These are phyloP conservation scores for Lepisosteus oculatus DNA, from an alignment of 2,113 vertebrate genomes.

Conservation along the genomic window DNA sequence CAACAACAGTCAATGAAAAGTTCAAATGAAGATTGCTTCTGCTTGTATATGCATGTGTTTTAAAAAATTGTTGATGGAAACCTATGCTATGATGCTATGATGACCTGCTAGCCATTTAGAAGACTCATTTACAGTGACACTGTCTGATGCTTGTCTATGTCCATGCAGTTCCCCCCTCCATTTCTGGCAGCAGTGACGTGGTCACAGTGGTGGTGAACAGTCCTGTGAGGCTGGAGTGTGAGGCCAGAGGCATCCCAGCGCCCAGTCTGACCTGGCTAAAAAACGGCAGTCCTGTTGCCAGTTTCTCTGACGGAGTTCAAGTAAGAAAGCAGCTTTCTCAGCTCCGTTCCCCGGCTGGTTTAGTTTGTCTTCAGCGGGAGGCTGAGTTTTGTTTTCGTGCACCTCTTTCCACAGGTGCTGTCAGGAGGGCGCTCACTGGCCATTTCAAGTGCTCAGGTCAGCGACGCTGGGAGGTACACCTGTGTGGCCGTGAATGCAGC, in stretches of 20 bases:
- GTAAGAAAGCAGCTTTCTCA: conserved; percentile 43
- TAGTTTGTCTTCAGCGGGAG: not conserved
- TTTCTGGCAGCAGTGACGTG: conserved; percentile 73
- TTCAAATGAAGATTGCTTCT: too few relatives aligned
- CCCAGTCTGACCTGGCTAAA: conserved; percentile 94
- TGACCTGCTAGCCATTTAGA: too few relatives aligned
- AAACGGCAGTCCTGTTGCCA: conserved; percentile 89
- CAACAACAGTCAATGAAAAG: too few relatives aligned
- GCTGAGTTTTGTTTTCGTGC: not conserved
- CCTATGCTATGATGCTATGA: too few relatives aligned
- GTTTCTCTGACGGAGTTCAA: conserved; percentile 81
- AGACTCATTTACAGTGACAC: not conserved
- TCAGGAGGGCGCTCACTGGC: conserved; percentile 79
- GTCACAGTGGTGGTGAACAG: conserved; percentile 87
- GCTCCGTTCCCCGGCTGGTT: not conserved
- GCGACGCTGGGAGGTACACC: conserved; percentile 81
- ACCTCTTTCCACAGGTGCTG: conserved; percentile 64
- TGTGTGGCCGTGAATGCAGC: conserved; percentile 93
- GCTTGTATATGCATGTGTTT: too few relatives aligned
- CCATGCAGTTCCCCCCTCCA: conserved; percentile 77
- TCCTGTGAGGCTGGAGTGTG: conserved; percentile 79
- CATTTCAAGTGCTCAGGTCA: conserved; percentile 77
- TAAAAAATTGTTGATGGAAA: too few relatives aligned
- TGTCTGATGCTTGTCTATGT: not conserved
- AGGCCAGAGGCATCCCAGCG: conserved; percentile 83